Conservation (phyloP, 2,888 invertebrate species). For the Eristalis tenax region DNA sequence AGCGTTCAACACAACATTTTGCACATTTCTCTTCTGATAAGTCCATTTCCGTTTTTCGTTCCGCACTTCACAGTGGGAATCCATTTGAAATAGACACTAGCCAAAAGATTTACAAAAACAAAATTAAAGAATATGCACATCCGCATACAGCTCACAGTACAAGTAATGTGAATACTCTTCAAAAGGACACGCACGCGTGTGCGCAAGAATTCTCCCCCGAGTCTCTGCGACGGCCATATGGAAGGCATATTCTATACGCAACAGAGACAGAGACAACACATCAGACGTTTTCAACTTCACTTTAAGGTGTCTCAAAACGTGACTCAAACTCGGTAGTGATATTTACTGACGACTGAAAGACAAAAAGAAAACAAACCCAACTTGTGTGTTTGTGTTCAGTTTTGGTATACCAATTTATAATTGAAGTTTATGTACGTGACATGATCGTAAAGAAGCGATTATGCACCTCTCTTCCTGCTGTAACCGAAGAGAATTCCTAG, state of each 20-base stretch:
- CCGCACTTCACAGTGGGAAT: slow-evolving; percentile 7
- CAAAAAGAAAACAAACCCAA: slow-evolving; percentile 16
- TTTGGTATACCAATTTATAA: slow-evolving; percentile 40
- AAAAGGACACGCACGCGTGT: slow-evolving; percentile 65
- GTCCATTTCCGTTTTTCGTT: slow-evolving; percentile 46
- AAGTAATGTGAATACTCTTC: slow-evolving; percentile 39
- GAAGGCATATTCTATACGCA: slow-evolving; percentile 58
- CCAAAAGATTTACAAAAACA: slow-evolving; percentile 33
- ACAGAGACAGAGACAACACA: slow-evolving; percentile 7
- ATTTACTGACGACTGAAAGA: slow-evolving; percentile 13
- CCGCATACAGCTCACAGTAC: slow-evolving; percentile 15
- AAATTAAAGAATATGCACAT: slow-evolving; percentile 13
- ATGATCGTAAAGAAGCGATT: slow-evolving; percentile 43
- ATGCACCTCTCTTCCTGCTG: slow-evolving; percentile 28
- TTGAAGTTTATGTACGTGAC: slow-evolving; percentile 62
- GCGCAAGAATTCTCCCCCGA: slow-evolving; percentile 54
- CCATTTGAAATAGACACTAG: background rate
- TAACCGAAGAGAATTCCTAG: background rate
- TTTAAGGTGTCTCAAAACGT: slow-evolving; percentile 64
- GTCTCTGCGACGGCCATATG: slow-evolving; percentile 52
- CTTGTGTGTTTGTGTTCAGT: slow-evolving; percentile 10
- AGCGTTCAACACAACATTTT: background rate
- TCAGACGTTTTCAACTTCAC: slow-evolving; percentile 56
- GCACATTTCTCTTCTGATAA: slow-evolving; percentile 56
- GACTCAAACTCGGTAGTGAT: slow-evolving; percentile 15